A percentile compares a stretch with the other conserved stretches of the same genome.
Conservation (phyloP, 2,888 invertebrate genomes). For the Nomada flava region DNA sequence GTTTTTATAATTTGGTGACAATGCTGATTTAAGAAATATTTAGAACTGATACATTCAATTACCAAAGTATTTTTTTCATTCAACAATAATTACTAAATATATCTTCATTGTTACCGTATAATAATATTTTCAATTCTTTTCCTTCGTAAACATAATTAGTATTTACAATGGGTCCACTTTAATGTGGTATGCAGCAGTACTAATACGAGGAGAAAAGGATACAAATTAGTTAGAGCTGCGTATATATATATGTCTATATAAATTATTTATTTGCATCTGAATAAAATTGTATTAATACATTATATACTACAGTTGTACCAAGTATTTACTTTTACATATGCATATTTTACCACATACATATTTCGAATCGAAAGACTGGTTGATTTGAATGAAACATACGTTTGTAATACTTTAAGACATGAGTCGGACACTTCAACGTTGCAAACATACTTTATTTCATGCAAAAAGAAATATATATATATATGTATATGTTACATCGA, state of each 20-base stretch:
- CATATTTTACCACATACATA: constrained; percentile 8
- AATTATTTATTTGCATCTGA: constrained; percentile 12
- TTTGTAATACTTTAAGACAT: constrained; percentile 15
- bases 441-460: background rate
- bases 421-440: background rate
- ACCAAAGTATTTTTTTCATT: background rate
- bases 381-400: background rate
- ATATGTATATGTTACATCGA: background rate
- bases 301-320: constrained; percentile 60
- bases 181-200: too few species aligned
- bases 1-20: background rate
- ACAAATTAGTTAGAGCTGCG: too few species aligned
- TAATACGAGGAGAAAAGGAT: too few species aligned
- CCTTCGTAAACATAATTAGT: background rate
- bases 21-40: background rate
- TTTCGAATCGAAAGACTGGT: background rate
- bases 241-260: background rate
- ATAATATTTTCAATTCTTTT: background rate
- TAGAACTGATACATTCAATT: background rate
- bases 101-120: background rate
- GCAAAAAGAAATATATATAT: constrained; percentile 4
- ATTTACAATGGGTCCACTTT: too few species aligned
- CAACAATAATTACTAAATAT: background rate
- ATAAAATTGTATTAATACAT: constrained; percentile 27
- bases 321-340: background rate